Conservation (phyloP, 2,797 vertebrate species). For the Gobionotothen gibberifrons region DNA sequence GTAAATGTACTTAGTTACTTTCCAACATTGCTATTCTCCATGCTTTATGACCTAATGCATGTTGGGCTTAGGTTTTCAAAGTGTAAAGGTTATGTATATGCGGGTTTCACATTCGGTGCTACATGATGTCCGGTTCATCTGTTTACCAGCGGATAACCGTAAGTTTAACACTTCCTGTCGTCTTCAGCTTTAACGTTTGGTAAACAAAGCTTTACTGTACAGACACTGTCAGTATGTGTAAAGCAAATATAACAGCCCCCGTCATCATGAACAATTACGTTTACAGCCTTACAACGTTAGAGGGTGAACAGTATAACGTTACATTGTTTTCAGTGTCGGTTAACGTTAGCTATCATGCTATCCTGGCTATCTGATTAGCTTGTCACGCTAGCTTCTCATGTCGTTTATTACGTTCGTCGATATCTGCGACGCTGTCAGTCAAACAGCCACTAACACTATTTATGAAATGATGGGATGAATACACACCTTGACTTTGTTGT, state of each 20-base stretch:
- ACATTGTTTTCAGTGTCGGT: background rate
- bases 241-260: rapidly evolving
- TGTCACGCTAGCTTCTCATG: background rate
- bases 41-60: too few species aligned
- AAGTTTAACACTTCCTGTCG: background rate
- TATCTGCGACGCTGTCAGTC: rapidly evolving
- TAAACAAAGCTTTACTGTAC: background rate
- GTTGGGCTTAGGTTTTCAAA: background rate
- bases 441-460: too few species aligned
- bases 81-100: background rate
- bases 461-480: background rate
- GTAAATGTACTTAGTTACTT: too few species aligned
- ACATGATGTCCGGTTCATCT: background rate
- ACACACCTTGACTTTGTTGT: slow-evolving; percentile 48
- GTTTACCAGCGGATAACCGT: background rate
- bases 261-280: too few species aligned
- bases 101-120: background rate
- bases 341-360: slow-evolving; percentile 57
- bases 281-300: too few species aligned
- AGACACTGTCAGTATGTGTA: background rate
- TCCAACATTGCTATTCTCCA: background rate
- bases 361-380: slow-evolving; percentile 11
- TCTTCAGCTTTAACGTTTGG: background rate
- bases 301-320: background rate
- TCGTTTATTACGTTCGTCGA: background rate